A percentile compares a stretch with the other conserved stretches of the same genome.
Evolutionary conservation across 2,113 vertebrate genomes (phyloP).

Genomic region (Origma solitaria): DNA sequence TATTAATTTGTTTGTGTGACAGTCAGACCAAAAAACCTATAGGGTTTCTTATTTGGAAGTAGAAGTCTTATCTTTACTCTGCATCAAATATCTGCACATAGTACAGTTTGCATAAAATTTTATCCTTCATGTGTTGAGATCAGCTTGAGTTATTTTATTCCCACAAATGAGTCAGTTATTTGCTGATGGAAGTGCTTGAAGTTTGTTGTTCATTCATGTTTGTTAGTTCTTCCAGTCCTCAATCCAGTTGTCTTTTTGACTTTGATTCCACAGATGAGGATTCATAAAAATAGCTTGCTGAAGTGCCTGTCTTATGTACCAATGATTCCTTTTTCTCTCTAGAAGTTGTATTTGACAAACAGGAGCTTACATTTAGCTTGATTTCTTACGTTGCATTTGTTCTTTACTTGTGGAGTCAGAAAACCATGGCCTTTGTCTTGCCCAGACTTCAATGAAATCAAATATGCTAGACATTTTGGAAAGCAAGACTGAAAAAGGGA

Average conservation of each 20-base stretch:
- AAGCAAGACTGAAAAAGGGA: background rate
- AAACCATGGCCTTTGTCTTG: background rate
- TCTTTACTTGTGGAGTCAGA: background rate
- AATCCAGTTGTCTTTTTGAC: slow-evolving; percentile 15
- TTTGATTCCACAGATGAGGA: slow-evolving; percentile 1
- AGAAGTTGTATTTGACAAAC: background rate
- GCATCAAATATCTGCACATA: background rate
- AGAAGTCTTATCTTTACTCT: background rate
- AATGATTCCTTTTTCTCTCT: background rate
- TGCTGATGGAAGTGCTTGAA: background rate
- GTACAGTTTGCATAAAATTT: background rate
- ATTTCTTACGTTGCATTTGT: background rate
- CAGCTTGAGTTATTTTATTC: background rate
- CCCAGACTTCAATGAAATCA: background rate
- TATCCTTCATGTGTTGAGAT: background rate
- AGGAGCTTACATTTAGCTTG: background rate
- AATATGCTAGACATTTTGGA: background rate
- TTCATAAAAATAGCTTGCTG: background rate
- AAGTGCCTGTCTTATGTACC: background rate
- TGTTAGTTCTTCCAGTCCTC: background rate
- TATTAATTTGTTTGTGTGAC: background rate
- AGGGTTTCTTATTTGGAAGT: background rate
- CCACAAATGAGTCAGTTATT: background rate
- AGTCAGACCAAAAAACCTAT: background rate
- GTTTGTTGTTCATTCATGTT: background rate